Base-by-base conservation (phyloP, 2,888 invertebrate species). In the Bugula neritina region DNA sequence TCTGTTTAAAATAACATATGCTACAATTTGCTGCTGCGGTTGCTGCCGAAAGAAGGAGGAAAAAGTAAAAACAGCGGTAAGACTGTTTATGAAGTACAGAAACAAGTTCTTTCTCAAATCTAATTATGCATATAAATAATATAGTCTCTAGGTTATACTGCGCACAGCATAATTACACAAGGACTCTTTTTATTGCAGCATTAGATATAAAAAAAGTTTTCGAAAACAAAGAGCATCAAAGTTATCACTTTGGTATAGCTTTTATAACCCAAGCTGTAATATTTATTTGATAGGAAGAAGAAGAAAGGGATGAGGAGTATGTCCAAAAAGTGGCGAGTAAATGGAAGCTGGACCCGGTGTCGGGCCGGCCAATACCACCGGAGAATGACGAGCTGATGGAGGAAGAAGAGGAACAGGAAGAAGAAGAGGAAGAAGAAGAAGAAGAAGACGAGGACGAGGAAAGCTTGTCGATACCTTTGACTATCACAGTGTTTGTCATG, bases 1-100 rank as follows among this genome's bases (percentile, higher is more conserved):
- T 78, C 80, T 86, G 13, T 86, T 70, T 25, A 35, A 23, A 29
- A 25, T 54, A 35, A 54, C 70, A 2, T 70, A 70, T 29, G 21
- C 70, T 5, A 70, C 70, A 35, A 77, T 82, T 57, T 82, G 80
- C 75, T 82, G 82, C 75, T 81, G 81, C 73, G 83, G 82, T 1
- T 83, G 82, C 75, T 80, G 80, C 71, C 74, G 78, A 35, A 74
- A 76, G 72, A 78, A 77, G 71, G 73, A 31, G 31, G 29, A 25
- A 27, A 63, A 63, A 31, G 63, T 31, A 63, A 63, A 63, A n/a
- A 25, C 63, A 31, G 13, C 27, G 27, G 63, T 63, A 25, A 31
- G 25, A 10, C 10, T 52, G 10, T 52, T 52, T 13, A 13, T 52
- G 52, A 21, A n/a, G n/a, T n/a, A n/a, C n/a, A n/a, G n/a, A n/a